phyloP scores from a whole-genome alignment of 1,140 invertebrate genomes.

The Aplysia californica region DNA sequence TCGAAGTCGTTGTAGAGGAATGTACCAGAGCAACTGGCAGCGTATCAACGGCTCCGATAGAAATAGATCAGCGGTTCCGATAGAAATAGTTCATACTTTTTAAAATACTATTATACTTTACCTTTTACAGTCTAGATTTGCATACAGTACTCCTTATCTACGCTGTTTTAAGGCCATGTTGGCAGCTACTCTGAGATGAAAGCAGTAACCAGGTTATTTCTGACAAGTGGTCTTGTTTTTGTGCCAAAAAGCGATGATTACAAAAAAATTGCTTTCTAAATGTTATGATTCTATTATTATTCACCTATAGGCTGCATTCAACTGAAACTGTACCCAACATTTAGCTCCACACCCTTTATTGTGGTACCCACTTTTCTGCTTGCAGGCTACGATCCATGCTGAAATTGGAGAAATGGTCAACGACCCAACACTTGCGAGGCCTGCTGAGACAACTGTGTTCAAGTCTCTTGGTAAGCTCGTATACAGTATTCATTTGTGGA shows the following conservation, averaged over 20 bases:
- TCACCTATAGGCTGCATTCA: not conserved
- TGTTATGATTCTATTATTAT: not conserved
- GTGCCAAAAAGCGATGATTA: not conserved
- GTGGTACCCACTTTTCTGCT: not conserved
- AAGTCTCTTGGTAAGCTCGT: conserved; percentile 66
- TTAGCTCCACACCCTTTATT: not conserved
- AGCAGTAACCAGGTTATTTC: not conserved
- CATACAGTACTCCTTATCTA: too few relatives aligned
- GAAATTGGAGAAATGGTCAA: conserved; percentile 66
- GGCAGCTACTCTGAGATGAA: too few relatives aligned
- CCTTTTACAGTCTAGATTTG: too few relatives aligned
- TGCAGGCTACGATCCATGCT: conserved; percentile 60
- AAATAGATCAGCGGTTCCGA: too few relatives aligned
- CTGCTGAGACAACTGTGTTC: conserved; percentile 60
- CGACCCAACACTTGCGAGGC: conserved; percentile 46
- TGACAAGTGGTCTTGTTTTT: not conserved
- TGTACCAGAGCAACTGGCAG: too few relatives aligned
- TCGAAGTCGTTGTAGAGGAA: too few relatives aligned
- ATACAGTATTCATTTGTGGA: not conserved
- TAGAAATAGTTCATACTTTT: too few relatives aligned
- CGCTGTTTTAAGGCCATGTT: too few relatives aligned
- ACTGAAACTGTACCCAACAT: not conserved
- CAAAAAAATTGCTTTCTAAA: not conserved
- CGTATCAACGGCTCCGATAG: too few relatives aligned
- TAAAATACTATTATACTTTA: too few relatives aligned